Evolutionary conservation across 2,888 invertebrate species (phyloP).

Genomic region (Rugalucina vietnamica): DNA sequence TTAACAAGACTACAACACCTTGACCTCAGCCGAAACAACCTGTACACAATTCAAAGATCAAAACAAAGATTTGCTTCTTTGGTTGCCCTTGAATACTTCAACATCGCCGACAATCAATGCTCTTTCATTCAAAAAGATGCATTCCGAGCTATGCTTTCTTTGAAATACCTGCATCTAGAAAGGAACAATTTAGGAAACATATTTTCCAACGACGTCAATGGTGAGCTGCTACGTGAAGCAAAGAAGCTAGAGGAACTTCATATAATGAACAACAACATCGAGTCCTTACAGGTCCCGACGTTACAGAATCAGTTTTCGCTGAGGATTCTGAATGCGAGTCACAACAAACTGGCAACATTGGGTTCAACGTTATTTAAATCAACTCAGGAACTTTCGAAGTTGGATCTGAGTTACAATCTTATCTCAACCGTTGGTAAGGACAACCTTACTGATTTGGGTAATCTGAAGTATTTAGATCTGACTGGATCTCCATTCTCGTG

Average conservation of each 20-base stretch:
- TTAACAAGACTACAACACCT: constrained; percentile 90
- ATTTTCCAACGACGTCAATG: constrained; percentile 57
- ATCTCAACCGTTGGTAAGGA: constrained; percentile 78
- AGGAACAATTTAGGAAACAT: constrained; percentile 66
- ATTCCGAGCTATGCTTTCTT: constrained; percentile 54
- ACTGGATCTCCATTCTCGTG: constrained; percentile 96
- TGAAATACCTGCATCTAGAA: constrained; percentile 65
- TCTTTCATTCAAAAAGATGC: constrained; percentile 57
- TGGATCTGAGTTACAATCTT: constrained; percentile 79
- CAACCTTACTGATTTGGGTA: constrained; percentile 87
- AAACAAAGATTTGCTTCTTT: constrained; percentile 58
- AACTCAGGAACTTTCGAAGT: constrained; percentile 39
- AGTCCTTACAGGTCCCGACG: constrained; percentile 76
- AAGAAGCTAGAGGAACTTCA: constrained; percentile 70
- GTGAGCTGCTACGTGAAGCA: constrained; percentile 60
- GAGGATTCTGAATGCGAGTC: constrained; percentile 87
- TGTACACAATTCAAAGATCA: constrained; percentile 65
- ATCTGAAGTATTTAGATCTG: constrained; percentile 86
- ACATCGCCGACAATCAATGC: constrained; percentile 69
- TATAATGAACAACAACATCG: constrained; percentile 79
- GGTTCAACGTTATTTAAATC: constrained; percentile 57
- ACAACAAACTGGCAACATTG: constrained; percentile 86
- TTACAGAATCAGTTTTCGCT: constrained; percentile 89
- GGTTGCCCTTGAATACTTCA: constrained; percentile 62
- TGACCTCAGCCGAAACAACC: constrained; percentile 87